Evolutionary conservation across 2,113 vertebrate species (phyloP).

Genomic region (Pteruthius melanotis): DNA sequence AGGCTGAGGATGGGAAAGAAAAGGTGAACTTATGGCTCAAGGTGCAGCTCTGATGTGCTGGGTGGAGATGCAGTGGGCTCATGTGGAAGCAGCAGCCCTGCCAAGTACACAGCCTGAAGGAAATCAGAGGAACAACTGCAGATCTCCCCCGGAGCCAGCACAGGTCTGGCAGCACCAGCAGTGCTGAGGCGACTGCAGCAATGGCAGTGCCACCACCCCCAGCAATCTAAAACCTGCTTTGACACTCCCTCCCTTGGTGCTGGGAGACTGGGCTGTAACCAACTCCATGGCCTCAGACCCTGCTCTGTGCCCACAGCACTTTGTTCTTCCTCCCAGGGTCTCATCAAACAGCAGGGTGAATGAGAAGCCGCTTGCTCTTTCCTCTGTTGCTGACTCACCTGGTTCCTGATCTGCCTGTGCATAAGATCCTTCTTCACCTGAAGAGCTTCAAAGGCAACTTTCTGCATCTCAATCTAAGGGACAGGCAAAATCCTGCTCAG

Average conservation of each 20-base stretch:
- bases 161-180: background rate
- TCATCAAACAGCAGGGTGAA: background rate
- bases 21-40: slow-evolving; percentile 32
- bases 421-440: slow-evolving; percentile 92
- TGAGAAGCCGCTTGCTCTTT: background rate
- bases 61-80: background rate
- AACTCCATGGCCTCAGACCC: background rate
- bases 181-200: background rate
- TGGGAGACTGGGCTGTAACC: background rate
- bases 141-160: background rate
- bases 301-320: background rate
- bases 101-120: background rate
- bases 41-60: background rate
- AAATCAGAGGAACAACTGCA: background rate
- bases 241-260: background rate
- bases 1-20: slow-evolving; percentile 25
- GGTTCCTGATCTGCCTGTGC: slow-evolving; percentile 87
- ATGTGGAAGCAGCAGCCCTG: background rate
- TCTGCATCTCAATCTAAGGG: slow-evolving; percentile 92
- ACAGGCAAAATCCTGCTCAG: background rate
- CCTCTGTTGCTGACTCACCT: slow-evolving; percentile 74
- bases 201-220: background rate
- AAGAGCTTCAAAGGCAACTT: slow-evolving; percentile 91
- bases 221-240: background rate
- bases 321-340: background rate